Base-by-base conservation (phyloP, 1,140 invertebrate species). In the Drosophila parvula region DNA sequence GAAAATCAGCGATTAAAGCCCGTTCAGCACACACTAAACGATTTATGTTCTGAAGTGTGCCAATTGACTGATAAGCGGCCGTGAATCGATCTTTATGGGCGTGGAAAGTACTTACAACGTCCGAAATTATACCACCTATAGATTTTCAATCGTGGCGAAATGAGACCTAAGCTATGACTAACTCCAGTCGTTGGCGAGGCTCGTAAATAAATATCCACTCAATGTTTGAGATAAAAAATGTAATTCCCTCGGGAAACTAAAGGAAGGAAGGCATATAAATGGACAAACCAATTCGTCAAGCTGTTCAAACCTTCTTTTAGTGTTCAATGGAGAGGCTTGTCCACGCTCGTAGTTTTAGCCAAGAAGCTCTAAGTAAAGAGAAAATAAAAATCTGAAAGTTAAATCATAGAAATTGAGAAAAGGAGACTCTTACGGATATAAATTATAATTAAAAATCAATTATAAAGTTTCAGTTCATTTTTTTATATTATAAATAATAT, bases 1-100 rank as follows among this genome's bases (percentile, higher is more conserved):
- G 5, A 58, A 86, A 85, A 88, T 88, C 83, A 86, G 55, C 81
- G 63, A 84, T 84, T 84, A 84, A 64, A 65, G 55, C 68, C 59
- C 65, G 63, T 65, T 57, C 32, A 28, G 59, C 51, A 53, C 50
- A 22, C 43, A 36, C 36, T 55, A 79, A 79, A 69, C 75, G 82
- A 86, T 86, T 86, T 82, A 58, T 62, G 48, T 56, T 27, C 41
- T 88, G 58, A 79, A 86, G 83, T 88, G 47, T 44, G 44, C 50
- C 47, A 86, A 86, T 88, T 67, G 67, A 79, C 50, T 76, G 82
- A 86, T 88, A 86, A 53, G 61, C 10, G 12, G 44, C 45, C 36
- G 56, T 50, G 53, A 61, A 45, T 65, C 73, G 73, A 75, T 75
- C 51, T 56, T 59, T 57, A 34, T 38, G 27, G 18, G 34, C 43